phyloP scores from a whole-genome alignment of 2,888 invertebrate species.

The Leptura quadrifasciata region DNA sequence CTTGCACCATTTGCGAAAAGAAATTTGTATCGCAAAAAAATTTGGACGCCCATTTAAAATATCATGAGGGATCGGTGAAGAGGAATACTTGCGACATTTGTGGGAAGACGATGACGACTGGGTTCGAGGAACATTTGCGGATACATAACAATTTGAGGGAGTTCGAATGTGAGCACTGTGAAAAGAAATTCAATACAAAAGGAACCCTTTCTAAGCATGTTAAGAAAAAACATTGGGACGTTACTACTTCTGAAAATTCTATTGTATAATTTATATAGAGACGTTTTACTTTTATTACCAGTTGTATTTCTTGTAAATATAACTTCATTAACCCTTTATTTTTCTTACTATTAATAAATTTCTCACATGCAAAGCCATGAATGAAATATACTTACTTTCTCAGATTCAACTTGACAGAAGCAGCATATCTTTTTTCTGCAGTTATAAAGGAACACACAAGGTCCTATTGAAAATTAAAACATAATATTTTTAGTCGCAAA shows the following conservation, averaged over 20 bases:
- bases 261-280: neutral
- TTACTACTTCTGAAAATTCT: neutral
- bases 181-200: conserved; percentile 70
- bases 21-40: conserved; percentile 71
- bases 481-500: too few relatives aligned
- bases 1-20: conserved; percentile 68
- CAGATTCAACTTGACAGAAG: too few relatives aligned
- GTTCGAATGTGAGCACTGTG: conserved; percentile 69
- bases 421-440: too few relatives aligned
- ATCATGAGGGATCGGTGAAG: conserved; percentile 68
- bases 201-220: conserved; percentile 69
- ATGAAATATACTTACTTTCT: too few relatives aligned
- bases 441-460: too few relatives aligned
- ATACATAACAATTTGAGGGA: conserved; percentile 70
- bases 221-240: conserved; percentile 67
- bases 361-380: too few relatives aligned
- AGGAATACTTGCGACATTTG: conserved; percentile 69
- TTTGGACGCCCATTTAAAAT: conserved; percentile 70
- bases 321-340: too few relatives aligned
- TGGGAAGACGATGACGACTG: conserved; percentile 67
- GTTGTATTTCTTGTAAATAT: too few relatives aligned
- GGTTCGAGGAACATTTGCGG: conserved; percentile 70
- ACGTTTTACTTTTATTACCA: neutral
- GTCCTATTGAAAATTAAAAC: too few relatives aligned
- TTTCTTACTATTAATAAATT: too few relatives aligned